Percentiles rank a stretch among this genome's conserved stretches.
phyloP scores from a whole-genome alignment of 2,888 invertebrate genomes.

The Oscheius sp. region DNA sequence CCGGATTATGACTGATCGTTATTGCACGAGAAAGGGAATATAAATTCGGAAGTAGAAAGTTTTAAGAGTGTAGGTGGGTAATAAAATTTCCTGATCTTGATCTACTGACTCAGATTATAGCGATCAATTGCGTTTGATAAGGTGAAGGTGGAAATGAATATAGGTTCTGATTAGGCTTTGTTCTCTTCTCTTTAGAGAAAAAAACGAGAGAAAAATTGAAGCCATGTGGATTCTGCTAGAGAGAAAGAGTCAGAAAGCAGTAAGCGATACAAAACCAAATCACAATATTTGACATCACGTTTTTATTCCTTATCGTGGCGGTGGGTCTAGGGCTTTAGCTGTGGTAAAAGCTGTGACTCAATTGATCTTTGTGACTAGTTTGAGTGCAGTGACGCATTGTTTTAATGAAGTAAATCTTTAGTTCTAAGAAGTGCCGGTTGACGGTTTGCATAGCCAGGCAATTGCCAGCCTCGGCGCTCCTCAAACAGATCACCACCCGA shows the following conservation, averaged over 20 bases:
- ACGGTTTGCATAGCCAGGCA: constrained; percentile 20
- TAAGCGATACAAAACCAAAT: not conserved
- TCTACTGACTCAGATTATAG: constrained; percentile 11
- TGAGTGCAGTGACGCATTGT: no score
- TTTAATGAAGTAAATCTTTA: no score
- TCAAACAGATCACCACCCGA: constrained; percentile 21
- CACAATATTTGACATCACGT: not conserved
- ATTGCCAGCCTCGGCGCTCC: constrained; percentile 24
- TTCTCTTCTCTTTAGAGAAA: no score
- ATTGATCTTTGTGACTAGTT: not conserved
- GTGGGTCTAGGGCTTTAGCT: not conserved
- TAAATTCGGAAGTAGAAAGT: not conserved
- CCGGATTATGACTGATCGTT: not conserved
- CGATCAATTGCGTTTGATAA: constrained; percentile 22
- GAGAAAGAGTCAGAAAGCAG: not conserved
- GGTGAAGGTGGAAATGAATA: not conserved
- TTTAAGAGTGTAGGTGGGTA: not conserved
- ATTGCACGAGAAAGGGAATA: not conserved
- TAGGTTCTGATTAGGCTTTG: not conserved
- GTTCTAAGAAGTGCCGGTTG: constrained; percentile 13
- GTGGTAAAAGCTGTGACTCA: not conserved
- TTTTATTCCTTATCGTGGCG: not conserved
- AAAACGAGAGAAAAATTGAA: not conserved
- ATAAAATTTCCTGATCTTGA: constrained; percentile 9
- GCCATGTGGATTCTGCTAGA: not conserved